Conservation (phyloP, 2,888 invertebrate species). For the Eretmocerus hayati region DNA sequence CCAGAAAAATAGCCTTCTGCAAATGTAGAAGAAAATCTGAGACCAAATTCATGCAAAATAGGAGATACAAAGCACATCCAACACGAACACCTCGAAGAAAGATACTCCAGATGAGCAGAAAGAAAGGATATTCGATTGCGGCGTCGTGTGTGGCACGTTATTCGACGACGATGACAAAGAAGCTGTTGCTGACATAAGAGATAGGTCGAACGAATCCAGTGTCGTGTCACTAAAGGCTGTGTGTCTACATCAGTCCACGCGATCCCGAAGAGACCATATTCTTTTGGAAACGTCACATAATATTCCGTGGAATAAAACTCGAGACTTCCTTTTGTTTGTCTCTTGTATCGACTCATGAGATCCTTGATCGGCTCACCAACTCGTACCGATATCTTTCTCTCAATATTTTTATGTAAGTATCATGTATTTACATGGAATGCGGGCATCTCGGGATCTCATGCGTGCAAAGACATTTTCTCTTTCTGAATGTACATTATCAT, state of each 20-base stretch:
- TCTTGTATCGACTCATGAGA: slow-evolving; percentile 8
- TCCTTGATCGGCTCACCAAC: neutral
- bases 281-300: slow-evolving; percentile 35
- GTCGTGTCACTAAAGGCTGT: neutral
- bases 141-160: slow-evolving; percentile 11
- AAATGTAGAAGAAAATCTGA: neutral
- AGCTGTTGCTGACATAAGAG: neutral
- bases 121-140: slow-evolving; percentile 13
- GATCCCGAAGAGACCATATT: slow-evolving; percentile 30
- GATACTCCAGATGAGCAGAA: slow-evolving; percentile 6
- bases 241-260: slow-evolving; percentile 1
- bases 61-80: too few species aligned
- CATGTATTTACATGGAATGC: neutral
- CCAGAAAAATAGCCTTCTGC: too few species aligned
- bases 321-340: too few species aligned
- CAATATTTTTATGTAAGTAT: neutral
- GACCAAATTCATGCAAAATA: neutral
- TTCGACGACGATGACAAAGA: neutral
- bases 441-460: too few species aligned
- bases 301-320: slow-evolving; percentile 26
- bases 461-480: too few species aligned
- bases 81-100: neutral
- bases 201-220: neutral
- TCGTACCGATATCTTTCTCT: neutral
- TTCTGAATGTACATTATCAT: too few species aligned